Evolutionary conservation across 1,140 invertebrate species (phyloP).

Genomic region (Arion vulgaris): DNA sequence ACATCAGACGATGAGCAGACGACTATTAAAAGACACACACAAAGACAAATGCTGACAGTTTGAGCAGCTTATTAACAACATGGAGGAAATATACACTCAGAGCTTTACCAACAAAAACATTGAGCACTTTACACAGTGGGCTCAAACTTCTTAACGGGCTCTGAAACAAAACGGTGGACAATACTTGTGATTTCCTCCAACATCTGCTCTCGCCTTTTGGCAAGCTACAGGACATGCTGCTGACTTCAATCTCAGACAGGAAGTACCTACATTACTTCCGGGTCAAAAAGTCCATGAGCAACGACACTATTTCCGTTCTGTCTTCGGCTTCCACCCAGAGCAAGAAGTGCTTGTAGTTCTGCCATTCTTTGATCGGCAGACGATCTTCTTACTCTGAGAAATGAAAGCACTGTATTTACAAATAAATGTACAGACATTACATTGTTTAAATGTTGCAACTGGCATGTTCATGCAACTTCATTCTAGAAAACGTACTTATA

Average conservation of each 20-base stretch:
- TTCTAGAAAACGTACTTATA: too few relatives aligned
- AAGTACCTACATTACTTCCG: conserved; percentile 53
- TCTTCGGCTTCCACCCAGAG: conserved; percentile 49
- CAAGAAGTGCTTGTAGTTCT: conserved; percentile 60
- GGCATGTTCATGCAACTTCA: too few relatives aligned
- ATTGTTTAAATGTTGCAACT: too few relatives aligned
- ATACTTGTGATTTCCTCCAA: too few relatives aligned
- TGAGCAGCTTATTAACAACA: too few relatives aligned
- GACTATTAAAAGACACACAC: neutral
- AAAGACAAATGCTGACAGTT: too few relatives aligned
- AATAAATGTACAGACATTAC: neutral
- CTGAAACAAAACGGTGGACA: neutral
- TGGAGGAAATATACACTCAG: neutral
- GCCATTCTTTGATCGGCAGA: conserved; percentile 62
- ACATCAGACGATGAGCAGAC: too few relatives aligned
- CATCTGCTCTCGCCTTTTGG: neutral
- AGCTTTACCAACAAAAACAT: neutral
- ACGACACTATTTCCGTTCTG: conserved; percentile 35
- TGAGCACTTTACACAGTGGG: neutral
- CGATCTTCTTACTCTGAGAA: conserved; percentile 54
- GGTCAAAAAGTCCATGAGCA: conserved; percentile 59
- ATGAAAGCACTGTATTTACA: neutral
- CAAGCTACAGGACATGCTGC: neutral
- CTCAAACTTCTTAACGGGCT: too few relatives aligned
- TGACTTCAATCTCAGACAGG: neutral